Conservation (phyloP, 2,888 invertebrate species). For the Hirtodrosophila alboralis region DNA sequence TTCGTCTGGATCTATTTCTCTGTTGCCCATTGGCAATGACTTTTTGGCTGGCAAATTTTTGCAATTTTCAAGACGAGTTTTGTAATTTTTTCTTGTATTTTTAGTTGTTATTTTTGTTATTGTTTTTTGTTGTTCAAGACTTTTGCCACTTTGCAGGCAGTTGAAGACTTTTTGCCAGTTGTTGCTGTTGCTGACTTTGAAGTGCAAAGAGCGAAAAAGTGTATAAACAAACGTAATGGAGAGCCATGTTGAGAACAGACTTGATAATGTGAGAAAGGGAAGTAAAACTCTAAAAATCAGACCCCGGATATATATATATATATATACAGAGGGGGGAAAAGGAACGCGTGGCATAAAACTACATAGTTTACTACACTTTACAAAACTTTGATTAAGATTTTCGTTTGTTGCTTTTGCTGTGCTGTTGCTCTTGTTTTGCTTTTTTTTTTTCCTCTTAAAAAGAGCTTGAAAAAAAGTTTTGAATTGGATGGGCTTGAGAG, state of each 20-base stretch:
- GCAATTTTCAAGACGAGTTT: conserved; percentile 45
- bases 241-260: conserved; percentile 54
- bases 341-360: conserved; percentile 52
- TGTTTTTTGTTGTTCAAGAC: conserved; percentile 33
- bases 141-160: conserved; percentile 69
- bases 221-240: conserved; percentile 77
- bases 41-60: conserved; percentile 58
- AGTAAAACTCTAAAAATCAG: conserved; percentile 22
- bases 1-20: background rate
- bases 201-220: conserved; percentile 75
- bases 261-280: conserved; percentile 29
- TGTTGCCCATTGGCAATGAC: conserved; percentile 40
- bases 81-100: conserved; percentile 7
- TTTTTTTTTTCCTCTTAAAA: conserved; percentile 7
- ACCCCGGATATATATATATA: conserved; percentile 15
- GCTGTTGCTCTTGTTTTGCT: conserved; percentile 24
- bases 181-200: conserved; percentile 62
- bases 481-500: conserved; percentile 67
- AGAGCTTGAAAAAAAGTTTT: conserved; percentile 45
- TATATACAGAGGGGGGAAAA: background rate
- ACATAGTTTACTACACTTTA: conserved; percentile 78
- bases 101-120: conserved; percentile 4
- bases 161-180: conserved; percentile 56
- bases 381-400: conserved; percentile 79
- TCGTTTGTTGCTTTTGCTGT: conserved; percentile 61